A percentile compares a stretch with the other conserved stretches of the same genome.
These are phyloP conservation scores for Sorex fumeus DNA, from an alignment of 2,113 vertebrate genomes.

Conservation along the genomic window DNA sequence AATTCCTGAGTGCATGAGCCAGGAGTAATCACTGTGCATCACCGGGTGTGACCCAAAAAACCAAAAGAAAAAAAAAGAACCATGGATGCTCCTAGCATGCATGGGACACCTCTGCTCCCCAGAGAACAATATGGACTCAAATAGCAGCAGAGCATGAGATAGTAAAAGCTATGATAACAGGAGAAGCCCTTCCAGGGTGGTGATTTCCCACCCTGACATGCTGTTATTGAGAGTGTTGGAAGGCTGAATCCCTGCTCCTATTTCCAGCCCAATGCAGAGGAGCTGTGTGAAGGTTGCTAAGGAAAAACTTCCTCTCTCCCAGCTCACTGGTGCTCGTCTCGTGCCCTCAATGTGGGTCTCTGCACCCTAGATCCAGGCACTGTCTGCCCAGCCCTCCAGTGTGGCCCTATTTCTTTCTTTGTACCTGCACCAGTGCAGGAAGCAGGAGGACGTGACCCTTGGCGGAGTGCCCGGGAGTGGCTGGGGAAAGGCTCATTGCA, in stretches of 20 bases:
- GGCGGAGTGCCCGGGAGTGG: neutral
- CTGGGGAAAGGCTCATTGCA: neutral
- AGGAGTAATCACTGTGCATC: too few relatives aligned
- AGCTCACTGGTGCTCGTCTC: neutral
- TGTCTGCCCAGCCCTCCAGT: neutral
- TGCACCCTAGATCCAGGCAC: neutral
- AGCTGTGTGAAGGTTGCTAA: neutral
- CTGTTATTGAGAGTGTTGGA: neutral
- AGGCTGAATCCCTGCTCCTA: too few relatives aligned
- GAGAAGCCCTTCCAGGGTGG: neutral
- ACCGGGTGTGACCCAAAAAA: too few relatives aligned
- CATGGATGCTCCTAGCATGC: neutral
- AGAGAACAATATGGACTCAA: neutral
- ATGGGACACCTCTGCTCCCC: neutral
- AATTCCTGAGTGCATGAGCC: too few relatives aligned
- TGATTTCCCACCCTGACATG: neutral
- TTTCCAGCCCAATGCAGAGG: too few relatives aligned
- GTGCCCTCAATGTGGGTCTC: neutral
- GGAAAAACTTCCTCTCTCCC: slow-evolving; percentile 7
- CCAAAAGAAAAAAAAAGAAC: too few relatives aligned
- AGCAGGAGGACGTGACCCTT: slow-evolving; percentile 62
- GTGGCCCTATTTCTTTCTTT: slow-evolving; percentile 55
- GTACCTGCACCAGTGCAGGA: neutral
- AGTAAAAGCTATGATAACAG: neutral
- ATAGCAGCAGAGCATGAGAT: neutral